Percentiles rank a stretch among this genome's conserved stretches.
Conservation (phyloP, 2,113 vertebrate species). For the Brachyistius frenatus region DNA sequence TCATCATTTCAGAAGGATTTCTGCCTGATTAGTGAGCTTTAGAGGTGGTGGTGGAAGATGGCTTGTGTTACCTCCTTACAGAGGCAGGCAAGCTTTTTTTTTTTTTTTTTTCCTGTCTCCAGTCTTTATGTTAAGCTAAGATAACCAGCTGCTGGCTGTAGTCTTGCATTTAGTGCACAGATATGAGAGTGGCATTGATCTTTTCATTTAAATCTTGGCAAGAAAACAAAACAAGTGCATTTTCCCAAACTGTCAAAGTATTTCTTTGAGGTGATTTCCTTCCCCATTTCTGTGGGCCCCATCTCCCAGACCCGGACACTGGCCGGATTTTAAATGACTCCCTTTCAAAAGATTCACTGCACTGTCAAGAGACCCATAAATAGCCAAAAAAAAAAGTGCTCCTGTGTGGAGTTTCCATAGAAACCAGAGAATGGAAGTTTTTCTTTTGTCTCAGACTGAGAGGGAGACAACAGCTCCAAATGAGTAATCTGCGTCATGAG, state of each 20-base stretch:
- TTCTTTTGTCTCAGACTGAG: slow-evolving; percentile 63
- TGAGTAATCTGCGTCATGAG: slow-evolving; percentile 51
- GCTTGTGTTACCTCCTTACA: not conserved
- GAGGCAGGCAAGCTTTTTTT: not conserved
- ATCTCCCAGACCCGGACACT: slow-evolving; percentile 24
- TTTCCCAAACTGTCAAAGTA: not conserved
- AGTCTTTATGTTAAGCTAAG: not conserved
- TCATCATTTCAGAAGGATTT: too few relatives aligned
- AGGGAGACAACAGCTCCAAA: slow-evolving; percentile 55
- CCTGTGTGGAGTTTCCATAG: slow-evolving; percentile 75
- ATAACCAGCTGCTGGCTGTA: not conserved
- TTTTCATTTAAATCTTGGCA: not conserved
- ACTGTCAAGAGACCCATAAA: slow-evolving; percentile 72
- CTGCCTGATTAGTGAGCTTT: not conserved
- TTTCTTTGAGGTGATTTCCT: slow-evolving; percentile 21
- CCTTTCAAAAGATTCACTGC: slow-evolving; percentile 50
- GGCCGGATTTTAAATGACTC: slow-evolving; percentile 42
- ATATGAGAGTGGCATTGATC: slow-evolving; percentile 2
- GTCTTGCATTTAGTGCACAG: not conserved
- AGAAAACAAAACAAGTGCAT: not conserved
- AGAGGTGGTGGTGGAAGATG: not conserved
- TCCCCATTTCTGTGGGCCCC: not conserved
- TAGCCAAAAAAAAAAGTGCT: slow-evolving; percentile 53
- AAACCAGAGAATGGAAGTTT: slow-evolving; percentile 70
- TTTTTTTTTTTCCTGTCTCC: not conserved